Conservation (phyloP, 2,797 vertebrate species). For the Sus cebifrons region DNA sequence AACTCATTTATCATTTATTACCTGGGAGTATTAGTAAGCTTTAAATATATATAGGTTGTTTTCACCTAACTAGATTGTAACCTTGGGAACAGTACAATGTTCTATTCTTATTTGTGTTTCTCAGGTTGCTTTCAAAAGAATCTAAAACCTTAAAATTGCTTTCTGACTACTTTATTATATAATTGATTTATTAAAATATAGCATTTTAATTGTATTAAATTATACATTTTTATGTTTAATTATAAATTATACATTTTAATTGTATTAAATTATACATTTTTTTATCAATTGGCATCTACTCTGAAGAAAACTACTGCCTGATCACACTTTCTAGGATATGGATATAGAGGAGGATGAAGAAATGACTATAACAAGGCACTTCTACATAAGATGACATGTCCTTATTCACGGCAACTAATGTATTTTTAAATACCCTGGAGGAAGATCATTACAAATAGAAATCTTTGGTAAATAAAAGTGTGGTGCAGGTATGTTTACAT, state of each 20-base stretch:
- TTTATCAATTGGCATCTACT: background rate
- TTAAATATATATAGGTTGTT: background rate
- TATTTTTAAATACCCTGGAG: slow-evolving; percentile 38
- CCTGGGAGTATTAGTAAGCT: background rate
- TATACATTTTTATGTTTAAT: background rate
- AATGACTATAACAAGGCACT: background rate
- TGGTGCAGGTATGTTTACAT: background rate
- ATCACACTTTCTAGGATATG: background rate
- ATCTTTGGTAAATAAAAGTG: background rate
- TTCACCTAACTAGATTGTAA: background rate
- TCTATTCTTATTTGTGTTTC: slow-evolving; percentile 30
- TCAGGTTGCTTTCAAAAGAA: background rate
- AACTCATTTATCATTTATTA: slow-evolving; percentile 3
- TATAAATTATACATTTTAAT: background rate
- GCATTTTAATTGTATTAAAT: background rate
- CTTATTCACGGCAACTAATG: slow-evolving; percentile 17
- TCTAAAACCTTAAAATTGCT: background rate
- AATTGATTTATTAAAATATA: slow-evolving; percentile 12
- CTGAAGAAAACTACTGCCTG: background rate
- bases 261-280: background rate
- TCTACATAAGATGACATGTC: background rate
- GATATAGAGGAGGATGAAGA: background rate
- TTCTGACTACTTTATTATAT: slow-evolving; percentile 16
- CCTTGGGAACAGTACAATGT: background rate
- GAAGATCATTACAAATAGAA: background rate